Conservation (phyloP, 2,797 vertebrate species). For the Etheostoma perlongum region DNA sequence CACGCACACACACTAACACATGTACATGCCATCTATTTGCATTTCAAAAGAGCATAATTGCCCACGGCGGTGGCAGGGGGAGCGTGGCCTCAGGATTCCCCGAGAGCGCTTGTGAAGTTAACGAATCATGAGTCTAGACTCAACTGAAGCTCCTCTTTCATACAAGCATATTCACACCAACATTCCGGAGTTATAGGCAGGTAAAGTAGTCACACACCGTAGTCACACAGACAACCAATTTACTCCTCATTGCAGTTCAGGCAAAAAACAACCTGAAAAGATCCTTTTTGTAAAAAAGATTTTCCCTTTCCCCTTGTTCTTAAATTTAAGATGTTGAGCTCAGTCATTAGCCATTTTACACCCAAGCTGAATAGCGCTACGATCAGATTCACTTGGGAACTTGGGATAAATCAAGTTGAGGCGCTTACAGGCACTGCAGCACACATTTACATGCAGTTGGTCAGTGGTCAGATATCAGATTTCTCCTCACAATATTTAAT, state of each 20-base stretch:
- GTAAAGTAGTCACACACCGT: conserved; percentile 51
- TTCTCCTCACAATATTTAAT: background rate
- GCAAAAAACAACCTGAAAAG: conserved; percentile 22
- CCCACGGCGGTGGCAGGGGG: conserved; percentile 77
- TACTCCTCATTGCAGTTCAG: conserved; percentile 33
- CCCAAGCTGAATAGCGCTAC: background rate
- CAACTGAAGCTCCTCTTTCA: conserved; percentile 69
- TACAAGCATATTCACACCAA: conserved; percentile 65
- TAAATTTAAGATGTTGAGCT: conserved; percentile 30
- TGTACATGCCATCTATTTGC: conserved; percentile 69
- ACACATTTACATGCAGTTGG: conserved; percentile 1
- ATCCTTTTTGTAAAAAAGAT: conserved; percentile 26
- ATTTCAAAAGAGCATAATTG: conserved; percentile 82
- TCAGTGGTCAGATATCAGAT: background rate
- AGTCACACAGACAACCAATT: conserved; percentile 50
- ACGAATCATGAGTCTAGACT: conserved; percentile 78
- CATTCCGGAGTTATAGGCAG: conserved; percentile 72
- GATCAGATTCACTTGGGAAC: background rate
- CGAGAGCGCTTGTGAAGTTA: conserved; percentile 80
- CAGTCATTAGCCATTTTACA: background rate
- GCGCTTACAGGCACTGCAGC: background rate
- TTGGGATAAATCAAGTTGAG: background rate
- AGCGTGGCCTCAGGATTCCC: conserved; percentile 83
- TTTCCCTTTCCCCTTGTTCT: conserved; percentile 31
- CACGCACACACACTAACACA: conserved; percentile 43